phyloP scores from a whole-genome alignment of 2,888 invertebrate species.

The Phytoseiulus persimilis region DNA sequence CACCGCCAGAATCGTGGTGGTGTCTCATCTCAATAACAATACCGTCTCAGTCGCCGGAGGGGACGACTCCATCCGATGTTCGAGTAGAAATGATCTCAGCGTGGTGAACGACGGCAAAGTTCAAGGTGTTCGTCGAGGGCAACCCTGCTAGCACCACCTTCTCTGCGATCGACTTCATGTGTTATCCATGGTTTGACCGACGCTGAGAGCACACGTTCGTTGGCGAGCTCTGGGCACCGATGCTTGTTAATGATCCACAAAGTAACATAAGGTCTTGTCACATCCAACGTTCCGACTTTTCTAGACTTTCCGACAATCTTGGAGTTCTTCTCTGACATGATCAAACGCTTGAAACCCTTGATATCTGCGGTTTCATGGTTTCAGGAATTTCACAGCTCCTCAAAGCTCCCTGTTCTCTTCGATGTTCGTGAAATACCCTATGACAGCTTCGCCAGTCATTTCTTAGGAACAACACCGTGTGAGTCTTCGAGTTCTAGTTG shows the following conservation, averaged over 20 bases:
- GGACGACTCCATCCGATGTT: background rate
- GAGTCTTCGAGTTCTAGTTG: background rate
- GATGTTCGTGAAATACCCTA: background rate
- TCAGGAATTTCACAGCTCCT: background rate
- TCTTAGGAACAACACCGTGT: background rate
- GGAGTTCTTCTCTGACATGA: background rate
- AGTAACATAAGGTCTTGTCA: background rate
- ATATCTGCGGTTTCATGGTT: background rate
- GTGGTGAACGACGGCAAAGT: background rate
- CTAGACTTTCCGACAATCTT: background rate
- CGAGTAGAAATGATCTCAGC: background rate
- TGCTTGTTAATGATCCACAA: background rate
- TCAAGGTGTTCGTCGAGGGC: background rate
- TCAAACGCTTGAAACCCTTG: background rate
- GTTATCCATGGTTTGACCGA: background rate
- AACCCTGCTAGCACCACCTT: background rate
- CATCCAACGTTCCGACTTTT: background rate
- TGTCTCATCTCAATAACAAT: background rate
- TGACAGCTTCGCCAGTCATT: background rate
- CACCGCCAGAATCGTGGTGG: background rate
- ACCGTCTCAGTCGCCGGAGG: background rate
- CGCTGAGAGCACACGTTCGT: background rate
- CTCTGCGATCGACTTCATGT: slow-evolving; percentile 5
- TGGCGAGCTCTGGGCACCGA: background rate
- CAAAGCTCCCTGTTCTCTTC: background rate